Evolutionary conservation across 2,888 invertebrate species (phyloP).

Genomic region (Ptychoptera contaminata): DNA sequence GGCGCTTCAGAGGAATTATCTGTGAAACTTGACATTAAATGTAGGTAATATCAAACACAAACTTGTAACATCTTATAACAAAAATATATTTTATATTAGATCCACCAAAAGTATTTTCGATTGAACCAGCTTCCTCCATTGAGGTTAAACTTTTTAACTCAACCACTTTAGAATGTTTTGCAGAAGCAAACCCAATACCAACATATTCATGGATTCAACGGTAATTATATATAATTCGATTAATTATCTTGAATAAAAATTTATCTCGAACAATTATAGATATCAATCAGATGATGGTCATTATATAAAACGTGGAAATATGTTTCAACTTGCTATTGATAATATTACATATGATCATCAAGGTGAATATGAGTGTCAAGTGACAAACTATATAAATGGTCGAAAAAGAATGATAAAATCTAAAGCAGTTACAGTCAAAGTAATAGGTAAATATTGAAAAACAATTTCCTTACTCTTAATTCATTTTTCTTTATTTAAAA

Average conservation of each 20-base stretch:
- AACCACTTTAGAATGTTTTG: conserved; percentile 67
- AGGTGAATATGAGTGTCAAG: conserved; percentile 74
- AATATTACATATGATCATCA: conserved; percentile 80
- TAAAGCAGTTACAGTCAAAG: conserved; percentile 64
- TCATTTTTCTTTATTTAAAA: too few relatives aligned
- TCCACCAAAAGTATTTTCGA: conserved; percentile 64
- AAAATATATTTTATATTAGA: conserved; percentile 35
- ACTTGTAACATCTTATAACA: too few relatives aligned
- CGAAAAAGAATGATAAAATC: conserved; percentile 50
- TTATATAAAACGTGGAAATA: conserved; percentile 50
- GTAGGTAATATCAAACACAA: conserved; percentile 39
- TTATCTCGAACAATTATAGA: too few relatives aligned
- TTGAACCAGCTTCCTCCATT: conserved; percentile 66
- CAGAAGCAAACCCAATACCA: conserved; percentile 75
- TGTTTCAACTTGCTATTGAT: conserved; percentile 59
- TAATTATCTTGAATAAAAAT: too few relatives aligned
- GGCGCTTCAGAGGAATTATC: conserved; percentile 71
- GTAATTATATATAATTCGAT: conserved; percentile 26
- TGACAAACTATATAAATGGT: conserved; percentile 67
- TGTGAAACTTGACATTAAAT: conserved; percentile 76
- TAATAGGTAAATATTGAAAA: conserved; percentile 43
- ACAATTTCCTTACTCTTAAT: too few relatives aligned
- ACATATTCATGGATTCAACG: conserved; percentile 72
- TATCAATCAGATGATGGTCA: conserved; percentile 7
- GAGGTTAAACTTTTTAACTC: conserved; percentile 69